These are phyloP conservation scores for Drosophila limbata DNA, from an alignment of 2,888 invertebrate species.

Conservation along the genomic window DNA sequence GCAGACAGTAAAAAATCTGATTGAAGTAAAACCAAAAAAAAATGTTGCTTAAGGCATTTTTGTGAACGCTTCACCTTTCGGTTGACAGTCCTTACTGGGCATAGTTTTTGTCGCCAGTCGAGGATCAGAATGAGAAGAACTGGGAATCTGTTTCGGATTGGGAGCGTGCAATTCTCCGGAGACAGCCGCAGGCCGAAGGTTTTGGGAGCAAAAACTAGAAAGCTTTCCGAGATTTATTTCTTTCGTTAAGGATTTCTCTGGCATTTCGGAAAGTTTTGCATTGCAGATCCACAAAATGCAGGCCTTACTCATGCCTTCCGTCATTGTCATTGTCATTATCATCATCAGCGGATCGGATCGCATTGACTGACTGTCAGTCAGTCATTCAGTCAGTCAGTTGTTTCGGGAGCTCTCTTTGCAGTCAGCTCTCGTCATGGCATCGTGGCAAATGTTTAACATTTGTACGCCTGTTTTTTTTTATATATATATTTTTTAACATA, in stretches of 20 bases:
- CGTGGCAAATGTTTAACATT: slow-evolving; percentile 81
- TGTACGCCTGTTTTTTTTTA: slow-evolving; percentile 74
- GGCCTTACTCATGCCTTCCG: slow-evolving; percentile 51
- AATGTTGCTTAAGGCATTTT: slow-evolving; percentile 70
- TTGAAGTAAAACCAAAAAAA: slow-evolving; percentile 32
- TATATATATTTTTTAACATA: slow-evolving; percentile 11
- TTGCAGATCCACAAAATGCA: slow-evolving; percentile 69
- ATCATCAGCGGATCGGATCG: slow-evolving; percentile 47
- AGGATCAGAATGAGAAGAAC: slow-evolving; percentile 23
- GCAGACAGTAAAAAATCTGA: slow-evolving; percentile 50
- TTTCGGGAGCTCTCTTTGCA: slow-evolving; percentile 55
- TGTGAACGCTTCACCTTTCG: slow-evolving; percentile 59
- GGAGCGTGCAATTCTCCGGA: slow-evolving; percentile 80
- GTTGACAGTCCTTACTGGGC: slow-evolving; percentile 55
- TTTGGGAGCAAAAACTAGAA: slow-evolving; percentile 72
- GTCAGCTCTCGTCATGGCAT: slow-evolving; percentile 77
- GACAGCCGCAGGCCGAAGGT: slow-evolving; percentile 41
- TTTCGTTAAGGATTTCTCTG: slow-evolving; percentile 77
- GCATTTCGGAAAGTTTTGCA: slow-evolving; percentile 67
- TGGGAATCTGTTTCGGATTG: slow-evolving; percentile 11
- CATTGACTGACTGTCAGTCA: slow-evolving; percentile 47
- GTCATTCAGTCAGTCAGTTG: slow-evolving; percentile 22
- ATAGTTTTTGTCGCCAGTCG: slow-evolving; percentile 49
- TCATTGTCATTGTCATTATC: slow-evolving; percentile 68
- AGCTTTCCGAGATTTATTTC: slow-evolving; percentile 74